These are phyloP conservation scores for Phyllotreta cruciferae DNA, from an alignment of 2,888 invertebrate species.

Conservation along the genomic window DNA sequence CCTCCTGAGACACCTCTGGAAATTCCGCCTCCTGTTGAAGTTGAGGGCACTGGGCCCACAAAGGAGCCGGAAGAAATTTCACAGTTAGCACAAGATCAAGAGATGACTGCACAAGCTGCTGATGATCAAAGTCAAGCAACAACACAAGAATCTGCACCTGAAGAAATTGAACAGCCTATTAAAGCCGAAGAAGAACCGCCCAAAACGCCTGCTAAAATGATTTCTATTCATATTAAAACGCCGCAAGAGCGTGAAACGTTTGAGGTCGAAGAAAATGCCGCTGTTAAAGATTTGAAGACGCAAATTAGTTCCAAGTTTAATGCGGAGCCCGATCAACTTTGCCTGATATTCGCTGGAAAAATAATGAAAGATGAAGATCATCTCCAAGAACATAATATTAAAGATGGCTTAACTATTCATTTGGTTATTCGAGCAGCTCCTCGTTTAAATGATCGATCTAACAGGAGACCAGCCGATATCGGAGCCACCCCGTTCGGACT, in stretches of 20 bases:
- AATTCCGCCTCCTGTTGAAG: background rate
- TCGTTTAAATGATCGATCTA: constrained; percentile 61
- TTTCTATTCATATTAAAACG: constrained; percentile 91
- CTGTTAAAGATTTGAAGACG: constrained; percentile 88
- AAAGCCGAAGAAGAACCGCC: constrained; percentile 22
- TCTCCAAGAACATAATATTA: constrained; percentile 85
- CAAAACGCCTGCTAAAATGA: constrained; percentile 60
- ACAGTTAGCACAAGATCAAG: constrained; percentile 5
- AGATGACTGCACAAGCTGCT: constrained; percentile 8
- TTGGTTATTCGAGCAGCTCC: constrained; percentile 88
- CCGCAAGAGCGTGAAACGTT: constrained; percentile 91
- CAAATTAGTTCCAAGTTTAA: constrained; percentile 84
- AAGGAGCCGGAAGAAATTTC: constrained; percentile 13
- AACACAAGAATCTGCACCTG: constrained; percentile 10
- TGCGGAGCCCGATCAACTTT: constrained; percentile 86
- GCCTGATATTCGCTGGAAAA: constrained; percentile 98
- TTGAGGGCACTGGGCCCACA: background rate
- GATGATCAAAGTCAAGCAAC: constrained; percentile 1
- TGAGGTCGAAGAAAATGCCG: constrained; percentile 83
- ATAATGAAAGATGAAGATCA: constrained; percentile 96
- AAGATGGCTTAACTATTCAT: constrained; percentile 95
- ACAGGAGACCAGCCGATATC: constrained; percentile 53
- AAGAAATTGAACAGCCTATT: constrained; percentile 18
- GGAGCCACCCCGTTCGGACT: constrained; percentile 51
- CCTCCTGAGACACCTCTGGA: constrained; percentile 11